These are phyloP conservation scores for Trilocha varians DNA, from an alignment of 2,888 invertebrate species.

Conservation along the genomic window DNA sequence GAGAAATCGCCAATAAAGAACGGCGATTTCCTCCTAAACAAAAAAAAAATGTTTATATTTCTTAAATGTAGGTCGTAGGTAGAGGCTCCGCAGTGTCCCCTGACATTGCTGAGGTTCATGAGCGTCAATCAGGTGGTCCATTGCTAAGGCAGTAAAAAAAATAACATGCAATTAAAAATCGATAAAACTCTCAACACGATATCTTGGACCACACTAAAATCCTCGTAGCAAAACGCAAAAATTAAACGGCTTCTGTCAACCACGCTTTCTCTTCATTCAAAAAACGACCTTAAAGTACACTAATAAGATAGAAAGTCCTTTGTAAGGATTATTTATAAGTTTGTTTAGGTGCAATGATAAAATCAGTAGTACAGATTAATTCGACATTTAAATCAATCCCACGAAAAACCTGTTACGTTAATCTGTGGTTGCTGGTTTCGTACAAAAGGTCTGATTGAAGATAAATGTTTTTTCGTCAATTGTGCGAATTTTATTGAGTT, in stretches of 20 bases:
- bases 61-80: too few species aligned
- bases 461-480: background rate
- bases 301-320: background rate
- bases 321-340: slow-evolving; percentile 14
- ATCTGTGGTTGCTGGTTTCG: background rate
- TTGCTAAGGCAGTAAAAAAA: too few species aligned
- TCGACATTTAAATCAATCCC: background rate
- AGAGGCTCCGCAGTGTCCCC: too few species aligned
- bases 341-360: slow-evolving; percentile 58
- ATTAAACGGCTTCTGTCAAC: slow-evolving; percentile 2
- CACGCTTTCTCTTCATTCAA: background rate
- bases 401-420: background rate
- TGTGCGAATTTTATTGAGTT: too few species aligned
- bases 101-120: too few species aligned
- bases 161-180: too few species aligned
- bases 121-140: too few species aligned
- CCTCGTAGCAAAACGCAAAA: slow-evolving; percentile 3
- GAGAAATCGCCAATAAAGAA: too few species aligned
- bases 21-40: too few species aligned
- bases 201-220: slow-evolving; percentile 5
- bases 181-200: too few species aligned
- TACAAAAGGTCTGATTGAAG: background rate
- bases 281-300: background rate
- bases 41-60: too few species aligned
- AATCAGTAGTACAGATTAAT: slow-evolving; percentile 6